These are phyloP conservation scores for Lepidocyrtinus sp. DNA, from an alignment of 2,888 invertebrate species.

Conservation along the genomic window DNA sequence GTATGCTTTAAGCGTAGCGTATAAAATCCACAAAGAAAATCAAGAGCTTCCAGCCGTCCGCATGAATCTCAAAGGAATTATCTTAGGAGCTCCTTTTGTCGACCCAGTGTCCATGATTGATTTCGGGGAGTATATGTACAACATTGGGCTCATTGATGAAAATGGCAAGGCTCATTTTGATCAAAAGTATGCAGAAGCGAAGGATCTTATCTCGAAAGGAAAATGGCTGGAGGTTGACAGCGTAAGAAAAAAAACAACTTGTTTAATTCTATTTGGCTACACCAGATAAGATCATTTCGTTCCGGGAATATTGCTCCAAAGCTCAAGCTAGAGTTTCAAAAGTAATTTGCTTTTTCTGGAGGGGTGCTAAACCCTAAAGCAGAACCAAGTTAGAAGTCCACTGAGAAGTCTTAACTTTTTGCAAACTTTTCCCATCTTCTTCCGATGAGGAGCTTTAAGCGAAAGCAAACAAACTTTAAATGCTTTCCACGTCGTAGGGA, in stretches of 20 bases:
- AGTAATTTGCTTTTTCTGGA: too few relatives aligned
- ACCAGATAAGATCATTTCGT: too few relatives aligned
- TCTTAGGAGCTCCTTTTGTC: constrained; percentile 63
- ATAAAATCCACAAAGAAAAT: constrained; percentile 81
- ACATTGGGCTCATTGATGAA: constrained; percentile 71
- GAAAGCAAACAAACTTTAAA: too few relatives aligned
- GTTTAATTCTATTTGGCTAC: too few relatives aligned
- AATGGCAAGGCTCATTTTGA: constrained; percentile 75
- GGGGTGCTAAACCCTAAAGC: too few relatives aligned
- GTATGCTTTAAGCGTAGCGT: constrained; percentile 78
- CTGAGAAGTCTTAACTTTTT: too few relatives aligned
- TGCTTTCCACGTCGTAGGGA: too few relatives aligned
- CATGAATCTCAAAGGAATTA: constrained; percentile 78
- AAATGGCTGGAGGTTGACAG: constrained; percentile 82
- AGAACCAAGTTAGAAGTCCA: too few relatives aligned
- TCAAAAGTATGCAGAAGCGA: constrained; percentile 75
- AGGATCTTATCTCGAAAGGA: constrained; percentile 77
- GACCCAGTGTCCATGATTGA: constrained; percentile 65
- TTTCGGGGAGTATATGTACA: constrained; percentile 64
- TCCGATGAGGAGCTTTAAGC: too few relatives aligned
- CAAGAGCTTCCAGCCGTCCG: constrained; percentile 76
- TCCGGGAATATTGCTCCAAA: too few relatives aligned
- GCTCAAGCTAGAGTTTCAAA: too few relatives aligned
- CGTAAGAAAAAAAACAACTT: constrained; percentile 71
- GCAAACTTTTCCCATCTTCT: too few relatives aligned